Evolutionary conservation across 1,140 invertebrate genomes (phyloP).

Genomic region (Bombus superbus): DNA sequence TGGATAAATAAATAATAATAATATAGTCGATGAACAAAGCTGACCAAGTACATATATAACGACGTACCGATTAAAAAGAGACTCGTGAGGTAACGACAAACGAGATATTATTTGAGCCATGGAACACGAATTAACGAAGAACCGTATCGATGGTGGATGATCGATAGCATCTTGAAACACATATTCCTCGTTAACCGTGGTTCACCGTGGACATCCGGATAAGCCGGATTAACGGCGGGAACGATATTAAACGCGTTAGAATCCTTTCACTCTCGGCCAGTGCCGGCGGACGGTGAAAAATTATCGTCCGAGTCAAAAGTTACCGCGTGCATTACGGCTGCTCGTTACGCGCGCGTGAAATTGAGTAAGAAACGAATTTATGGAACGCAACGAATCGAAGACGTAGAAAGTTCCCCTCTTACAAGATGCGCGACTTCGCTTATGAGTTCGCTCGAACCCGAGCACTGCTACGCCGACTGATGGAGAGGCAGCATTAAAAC

Average conservation of each 20-base stretch:
- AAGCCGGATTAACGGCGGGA: neutral
- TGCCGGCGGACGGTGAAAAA: conserved; percentile 24
- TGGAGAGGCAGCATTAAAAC: conserved; percentile 6
- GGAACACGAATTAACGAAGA: neutral
- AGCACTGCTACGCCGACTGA: conserved; percentile 8
- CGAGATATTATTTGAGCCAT: neutral
- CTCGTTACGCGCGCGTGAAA: conserved; percentile 48
- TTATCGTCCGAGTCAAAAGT: conserved; percentile 29
- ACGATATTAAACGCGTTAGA: conserved; percentile 32
- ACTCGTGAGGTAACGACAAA: accelerated
- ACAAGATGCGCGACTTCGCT: neutral
- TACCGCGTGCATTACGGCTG: conserved; percentile 33
- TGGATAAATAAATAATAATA: no score
- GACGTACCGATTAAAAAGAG: neutral
- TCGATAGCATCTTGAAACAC: neutral
- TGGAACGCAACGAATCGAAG: conserved; percentile 44
- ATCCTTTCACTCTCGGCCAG: conserved; percentile 28
- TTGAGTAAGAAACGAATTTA: conserved; percentile 47
- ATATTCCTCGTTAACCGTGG: conserved; percentile 5
- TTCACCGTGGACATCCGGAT: neutral
- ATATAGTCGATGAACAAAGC: neutral
- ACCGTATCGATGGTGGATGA: neutral
- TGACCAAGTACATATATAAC: no score
- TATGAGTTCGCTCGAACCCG: neutral
- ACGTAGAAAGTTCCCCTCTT: conserved; percentile 25